Evolutionary conservation across 2,797 vertebrate species (phyloP), one percentile per base, ranked within the genome.

Genomic region (Rhadinocentrus ornatus): DNA sequence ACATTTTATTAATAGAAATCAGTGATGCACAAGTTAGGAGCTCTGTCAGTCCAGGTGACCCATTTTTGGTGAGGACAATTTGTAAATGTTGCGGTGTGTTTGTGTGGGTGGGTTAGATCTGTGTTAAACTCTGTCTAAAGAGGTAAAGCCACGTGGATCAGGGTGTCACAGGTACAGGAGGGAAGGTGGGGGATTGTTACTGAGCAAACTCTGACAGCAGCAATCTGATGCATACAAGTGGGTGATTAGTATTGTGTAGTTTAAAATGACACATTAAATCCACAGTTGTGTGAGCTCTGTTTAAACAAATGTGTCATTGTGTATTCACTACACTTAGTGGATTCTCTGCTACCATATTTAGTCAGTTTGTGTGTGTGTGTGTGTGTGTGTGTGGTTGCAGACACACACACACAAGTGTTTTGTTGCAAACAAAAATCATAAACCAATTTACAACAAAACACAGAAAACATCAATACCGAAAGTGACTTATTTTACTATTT

Each of bases 151-250:
- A 72, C 78, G 71, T 71, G 80, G 75, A 77, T 77, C 52, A 58
- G 3, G n/a, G 32, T 62, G 77, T 81, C 85, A 83, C 83, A 76
- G 77, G 86, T n/a, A 34, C 57, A 71, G 69, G 66, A 61, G 64
- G 54, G 31, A 62, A 53, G 41, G 71, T 34, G 48, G 52, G 58
- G 55, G 60, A 35, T 18, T 31, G 76, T 55, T 69, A 64, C 78
- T 29, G 37, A 59, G 48, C n/a, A 63, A 80, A 84, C 55, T 66
- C 12, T 18, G 62, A 9, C 57, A 26, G n/a, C 69, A 16, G 53
- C 35, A 12, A 11, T 2, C 5, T 59, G 4, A 1, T 22, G 66
- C 69, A 54, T 58, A 2, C 12, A 31, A 39, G n/a, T 29, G 55
- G 24, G 48, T 32, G 61, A 65, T 62, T 32, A 29, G 26, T 62